phyloP scores from a whole-genome alignment of 2,888 invertebrate genomes.

The Apamea crenata region DNA sequence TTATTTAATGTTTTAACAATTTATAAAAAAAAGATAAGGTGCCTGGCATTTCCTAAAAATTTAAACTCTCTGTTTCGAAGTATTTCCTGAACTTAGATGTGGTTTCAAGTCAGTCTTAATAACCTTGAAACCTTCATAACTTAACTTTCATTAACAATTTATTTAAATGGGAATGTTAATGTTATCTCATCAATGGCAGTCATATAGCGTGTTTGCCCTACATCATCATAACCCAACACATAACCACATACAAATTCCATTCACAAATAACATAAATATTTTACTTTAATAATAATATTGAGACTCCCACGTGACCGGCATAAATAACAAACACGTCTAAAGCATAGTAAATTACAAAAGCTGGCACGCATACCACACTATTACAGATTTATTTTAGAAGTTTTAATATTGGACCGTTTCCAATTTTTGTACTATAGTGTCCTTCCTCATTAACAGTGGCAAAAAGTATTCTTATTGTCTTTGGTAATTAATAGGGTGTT shows the following conservation, averaged over 20 bases:
- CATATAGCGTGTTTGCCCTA: neutral
- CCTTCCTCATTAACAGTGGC: constrained; percentile 79
- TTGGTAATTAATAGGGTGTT: constrained; percentile 53
- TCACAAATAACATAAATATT: constrained; percentile 22
- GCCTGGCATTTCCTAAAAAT: neutral
- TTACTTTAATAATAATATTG: constrained; percentile 36
- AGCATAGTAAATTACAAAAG: constrained; percentile 76
- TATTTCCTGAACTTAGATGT: neutral
- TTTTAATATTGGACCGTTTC: constrained; percentile 86
- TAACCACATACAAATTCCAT: constrained; percentile 16
- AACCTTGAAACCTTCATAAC: neutral
- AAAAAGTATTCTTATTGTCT: constrained; percentile 67
- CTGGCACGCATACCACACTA: constrained; percentile 80
- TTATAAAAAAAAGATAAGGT: neutral
- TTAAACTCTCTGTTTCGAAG: neutral
- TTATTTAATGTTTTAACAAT: neutral
- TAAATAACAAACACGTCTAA: constrained; percentile 66
- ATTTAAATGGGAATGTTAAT: neutral
- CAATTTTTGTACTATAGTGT: constrained; percentile 82
- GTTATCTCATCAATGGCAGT: neutral
- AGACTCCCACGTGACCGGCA: constrained; percentile 51
- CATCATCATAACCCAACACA: neutral
- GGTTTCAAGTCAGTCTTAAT: neutral
- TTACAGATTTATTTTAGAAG: constrained; percentile 87
- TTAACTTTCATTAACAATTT: neutral